Evolutionary conservation across 2,113 vertebrate species (phyloP).

Genomic region (Budorcas taxicolor): DNA sequence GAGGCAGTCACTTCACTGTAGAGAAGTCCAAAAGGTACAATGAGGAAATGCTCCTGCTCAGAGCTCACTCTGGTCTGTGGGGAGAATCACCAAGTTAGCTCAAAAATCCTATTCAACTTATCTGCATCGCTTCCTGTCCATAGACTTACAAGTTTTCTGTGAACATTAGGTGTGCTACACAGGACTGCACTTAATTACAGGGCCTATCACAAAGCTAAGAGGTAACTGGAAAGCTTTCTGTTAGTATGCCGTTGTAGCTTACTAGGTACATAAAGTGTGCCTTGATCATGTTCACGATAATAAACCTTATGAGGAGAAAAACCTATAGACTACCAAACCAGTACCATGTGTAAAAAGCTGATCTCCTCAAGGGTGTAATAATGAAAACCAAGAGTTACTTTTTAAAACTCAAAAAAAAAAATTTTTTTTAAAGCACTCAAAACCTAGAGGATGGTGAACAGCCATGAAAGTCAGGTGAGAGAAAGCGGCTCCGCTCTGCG

Average conservation of each 20-base stretch:
- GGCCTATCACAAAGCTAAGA: background rate
- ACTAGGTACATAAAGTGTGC: too few species aligned
- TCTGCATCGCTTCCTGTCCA: background rate
- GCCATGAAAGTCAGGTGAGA: background rate
- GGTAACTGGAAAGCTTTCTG: background rate
- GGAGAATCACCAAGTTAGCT: background rate
- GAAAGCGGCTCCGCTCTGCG: background rate
- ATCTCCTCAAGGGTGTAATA: too few species aligned
- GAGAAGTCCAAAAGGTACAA: slow-evolving; percentile 96
- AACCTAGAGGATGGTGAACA: background rate
- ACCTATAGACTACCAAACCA: background rate
- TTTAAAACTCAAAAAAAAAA: background rate
- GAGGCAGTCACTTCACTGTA: slow-evolving; percentile 98
- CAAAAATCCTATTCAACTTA: background rate
- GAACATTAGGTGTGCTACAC: background rate
- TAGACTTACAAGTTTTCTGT: background rate
- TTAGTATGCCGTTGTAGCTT: background rate
- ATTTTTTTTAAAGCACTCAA: background rate
- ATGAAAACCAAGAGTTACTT: background rate
- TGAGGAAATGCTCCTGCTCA: slow-evolving; percentile 94
- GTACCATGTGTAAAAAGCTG: background rate
- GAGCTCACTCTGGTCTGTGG: slow-evolving; percentile 91
- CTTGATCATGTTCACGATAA: background rate
- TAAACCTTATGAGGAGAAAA: background rate
- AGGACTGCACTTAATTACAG: too few species aligned